Conservation (phyloP, 2,888 invertebrate species). For the Stenodera caucasica region DNA sequence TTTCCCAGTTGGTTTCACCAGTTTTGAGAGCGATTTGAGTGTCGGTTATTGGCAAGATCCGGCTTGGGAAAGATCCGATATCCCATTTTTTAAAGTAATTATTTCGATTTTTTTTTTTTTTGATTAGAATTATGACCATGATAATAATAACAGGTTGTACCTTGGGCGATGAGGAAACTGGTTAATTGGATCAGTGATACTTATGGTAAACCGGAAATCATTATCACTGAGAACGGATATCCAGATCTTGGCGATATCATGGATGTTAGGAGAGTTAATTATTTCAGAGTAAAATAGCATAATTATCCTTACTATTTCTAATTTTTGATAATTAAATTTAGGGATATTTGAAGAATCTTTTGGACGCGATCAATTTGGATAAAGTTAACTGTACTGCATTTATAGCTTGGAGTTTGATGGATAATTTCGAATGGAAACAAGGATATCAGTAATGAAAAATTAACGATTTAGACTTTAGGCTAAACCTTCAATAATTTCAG, state of each 20-base stretch:
- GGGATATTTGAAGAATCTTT: conserved; percentile 31
- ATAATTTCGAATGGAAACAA: conserved; percentile 38
- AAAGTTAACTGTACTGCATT: conserved; percentile 35
- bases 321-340: conserved; percentile 13
- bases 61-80: conserved; percentile 18
- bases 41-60: conserved; percentile 5
- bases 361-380: conserved; percentile 33
- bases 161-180: conserved; percentile 32
- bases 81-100: conserved; percentile 14
- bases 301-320: too few species aligned
- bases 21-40: conserved; percentile 11
- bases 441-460: conserved; percentile 37
- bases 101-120: neutral
- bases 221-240: conserved; percentile 17
- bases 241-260: conserved; percentile 14
- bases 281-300: conserved; percentile 20
- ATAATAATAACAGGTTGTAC: conserved; percentile 29
- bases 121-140: neutral
- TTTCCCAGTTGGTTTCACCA: neutral
- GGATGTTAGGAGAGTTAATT: conserved; percentile 28
- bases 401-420: conserved; percentile 38
- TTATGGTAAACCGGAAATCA: conserved; percentile 12
- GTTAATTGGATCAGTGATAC: conserved; percentile 13
- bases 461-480: too few species aligned
- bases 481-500: conserved; percentile 47